Evolutionary conservation across 1,140 invertebrate species (phyloP).

Genomic region (Zaprionus inermis): DNA sequence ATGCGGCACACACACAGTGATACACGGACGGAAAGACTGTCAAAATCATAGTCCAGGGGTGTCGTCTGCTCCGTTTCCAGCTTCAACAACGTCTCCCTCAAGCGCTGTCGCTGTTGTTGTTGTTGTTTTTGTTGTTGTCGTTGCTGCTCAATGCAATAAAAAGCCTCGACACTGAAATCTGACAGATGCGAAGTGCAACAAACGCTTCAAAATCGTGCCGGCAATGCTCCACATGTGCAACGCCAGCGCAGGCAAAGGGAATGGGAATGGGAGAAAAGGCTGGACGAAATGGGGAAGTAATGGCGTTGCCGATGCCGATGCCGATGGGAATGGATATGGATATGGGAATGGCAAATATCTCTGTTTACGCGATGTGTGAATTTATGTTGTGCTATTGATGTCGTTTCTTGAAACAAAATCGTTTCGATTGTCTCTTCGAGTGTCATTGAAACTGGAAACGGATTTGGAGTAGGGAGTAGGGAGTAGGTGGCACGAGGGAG

Average conservation of each 20-base stretch:
- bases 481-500: neutral
- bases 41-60: slow-evolving; percentile 69
- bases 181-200: slow-evolving; percentile 75
- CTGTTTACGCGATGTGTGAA: slow-evolving; percentile 41
- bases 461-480: neutral
- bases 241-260: neutral
- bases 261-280: neutral
- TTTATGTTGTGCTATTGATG: slow-evolving; percentile 50
- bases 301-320: neutral
- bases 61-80: slow-evolving; percentile 40
- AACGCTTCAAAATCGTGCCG: slow-evolving; percentile 57
- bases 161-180: slow-evolving; percentile 74
- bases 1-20: slow-evolving; percentile 32
- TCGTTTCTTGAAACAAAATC: slow-evolving; percentile 62
- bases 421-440: slow-evolving; percentile 72
- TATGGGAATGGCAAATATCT: slow-evolving; percentile 25
- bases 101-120: slow-evolving; percentile 15
- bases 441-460: slow-evolving; percentile 45
- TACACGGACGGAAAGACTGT: slow-evolving; percentile 39
- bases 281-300: neutral
- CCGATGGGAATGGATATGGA: neutral
- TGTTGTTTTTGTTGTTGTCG: no score
- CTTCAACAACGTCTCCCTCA: slow-evolving; percentile 18
- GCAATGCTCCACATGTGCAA: slow-evolving; percentile 38
- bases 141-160: slow-evolving; percentile 20